Conservation (phyloP, 92 coral and sea anemone species). For the Paramuricea clavata region DNA sequence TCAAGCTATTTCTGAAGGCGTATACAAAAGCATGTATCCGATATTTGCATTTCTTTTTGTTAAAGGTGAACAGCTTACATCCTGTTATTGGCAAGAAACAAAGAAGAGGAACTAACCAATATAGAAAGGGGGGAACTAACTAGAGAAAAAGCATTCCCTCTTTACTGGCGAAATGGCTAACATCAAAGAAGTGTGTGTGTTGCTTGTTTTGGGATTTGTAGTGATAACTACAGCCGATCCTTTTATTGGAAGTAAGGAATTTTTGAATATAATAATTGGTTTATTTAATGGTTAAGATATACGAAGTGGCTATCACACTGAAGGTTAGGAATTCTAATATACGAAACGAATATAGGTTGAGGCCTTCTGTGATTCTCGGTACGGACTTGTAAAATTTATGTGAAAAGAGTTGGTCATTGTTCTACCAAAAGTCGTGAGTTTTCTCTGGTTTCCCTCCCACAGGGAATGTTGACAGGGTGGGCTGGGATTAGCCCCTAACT, state of each 20-base stretch:
- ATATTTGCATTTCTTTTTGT: slow-evolving; percentile 6
- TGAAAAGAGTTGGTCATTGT: too few species aligned
- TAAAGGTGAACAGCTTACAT: not conserved
- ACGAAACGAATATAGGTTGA: too few species aligned
- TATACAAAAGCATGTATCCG: not conserved
- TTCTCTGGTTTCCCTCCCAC: too few species aligned
- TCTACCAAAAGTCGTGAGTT: too few species aligned
- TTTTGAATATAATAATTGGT: not conserved
- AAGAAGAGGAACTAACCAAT: not conserved
- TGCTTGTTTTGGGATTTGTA: not conserved
- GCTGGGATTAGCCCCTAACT: too few species aligned
- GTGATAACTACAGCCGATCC: not conserved
- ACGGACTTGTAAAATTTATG: too few species aligned
- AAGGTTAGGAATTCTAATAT: not conserved
- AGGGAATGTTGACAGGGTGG: too few species aligned
- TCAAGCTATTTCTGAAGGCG: slow-evolving; percentile 2
- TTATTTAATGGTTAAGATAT: not conserved
- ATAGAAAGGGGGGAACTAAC: not conserved
- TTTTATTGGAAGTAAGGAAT: not conserved
- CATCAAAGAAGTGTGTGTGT: not conserved
- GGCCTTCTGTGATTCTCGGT: too few species aligned
- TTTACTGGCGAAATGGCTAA: not conserved
- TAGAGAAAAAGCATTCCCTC: not conserved
- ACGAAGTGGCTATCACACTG: not conserved
- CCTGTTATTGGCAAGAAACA: slow-evolving; percentile 5